Percentiles rank a stretch among this genome's conserved stretches.
phyloP scores from a whole-genome alignment of 2,888 invertebrate species.

The Pollenia amentaria region DNA sequence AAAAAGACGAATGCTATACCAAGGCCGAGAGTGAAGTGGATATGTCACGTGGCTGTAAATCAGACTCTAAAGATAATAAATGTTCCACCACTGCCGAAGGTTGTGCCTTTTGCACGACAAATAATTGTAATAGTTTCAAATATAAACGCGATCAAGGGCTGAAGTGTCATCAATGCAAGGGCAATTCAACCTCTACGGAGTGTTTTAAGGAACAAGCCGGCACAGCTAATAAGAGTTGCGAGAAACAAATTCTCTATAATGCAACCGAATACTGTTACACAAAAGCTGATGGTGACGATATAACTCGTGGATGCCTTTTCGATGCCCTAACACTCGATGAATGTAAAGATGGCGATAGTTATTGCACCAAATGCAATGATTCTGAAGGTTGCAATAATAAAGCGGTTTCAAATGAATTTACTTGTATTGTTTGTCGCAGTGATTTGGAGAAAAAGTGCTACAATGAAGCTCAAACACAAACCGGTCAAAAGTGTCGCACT shows the following conservation, averaged over 20 bases:
- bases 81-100: conserved; percentile 70
- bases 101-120: conserved; percentile 73
- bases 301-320: conserved; percentile 75
- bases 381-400: conserved; percentile 74
- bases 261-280: conserved; percentile 75
- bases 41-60: conserved; percentile 78
- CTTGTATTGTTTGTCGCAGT: conserved; percentile 78
- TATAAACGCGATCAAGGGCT: conserved; percentile 62
- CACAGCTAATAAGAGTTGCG: conserved; percentile 68
- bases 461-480: conserved; percentile 21
- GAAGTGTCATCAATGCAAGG: conserved; percentile 75
- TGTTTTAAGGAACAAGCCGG: conserved; percentile 72
- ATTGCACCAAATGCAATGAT: conserved; percentile 72
- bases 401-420: conserved; percentile 49
- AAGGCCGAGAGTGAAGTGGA: conserved; percentile 62
- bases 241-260: conserved; percentile 72
- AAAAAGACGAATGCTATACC: conserved; percentile 76
- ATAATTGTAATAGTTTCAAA: conserved; percentile 75
- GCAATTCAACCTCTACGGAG: conserved; percentile 1
- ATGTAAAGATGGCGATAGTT: conserved; percentile 30
- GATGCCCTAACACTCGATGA: conserved; percentile 61
- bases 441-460: conserved; percentile 59
- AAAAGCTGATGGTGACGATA: conserved; percentile 33
- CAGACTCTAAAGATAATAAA: conserved; percentile 69
- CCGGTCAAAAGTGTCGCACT: conserved; percentile 68